A percentile compares a stretch with the other conserved stretches of the same genome.
These are phyloP conservation scores for Bubo blakistoni DNA, from an alignment of 2,113 vertebrate species.

Conservation along the genomic window DNA sequence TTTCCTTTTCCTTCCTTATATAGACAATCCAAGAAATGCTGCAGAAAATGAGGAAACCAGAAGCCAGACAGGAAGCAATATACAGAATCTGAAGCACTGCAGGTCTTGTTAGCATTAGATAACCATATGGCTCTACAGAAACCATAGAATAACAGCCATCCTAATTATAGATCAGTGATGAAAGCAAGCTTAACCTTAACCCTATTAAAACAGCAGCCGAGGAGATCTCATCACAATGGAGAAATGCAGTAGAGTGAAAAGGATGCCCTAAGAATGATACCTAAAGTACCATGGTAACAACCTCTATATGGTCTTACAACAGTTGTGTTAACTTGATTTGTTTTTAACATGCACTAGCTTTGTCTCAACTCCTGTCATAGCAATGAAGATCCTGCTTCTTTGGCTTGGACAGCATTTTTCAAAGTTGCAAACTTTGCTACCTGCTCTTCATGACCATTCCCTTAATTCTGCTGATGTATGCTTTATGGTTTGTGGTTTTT, in stretches of 20 bases:
- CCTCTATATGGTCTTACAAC: neutral
- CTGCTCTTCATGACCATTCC: neutral
- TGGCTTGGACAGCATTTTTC: neutral
- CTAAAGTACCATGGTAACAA: neutral
- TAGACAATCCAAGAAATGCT: slow-evolving; percentile 17
- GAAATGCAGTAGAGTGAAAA: neutral
- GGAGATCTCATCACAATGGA: neutral
- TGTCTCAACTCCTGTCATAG: neutral
- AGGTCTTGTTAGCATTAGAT: slow-evolving; percentile 51
- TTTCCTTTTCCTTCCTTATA: slow-evolving; percentile 52
- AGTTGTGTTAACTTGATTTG: neutral
- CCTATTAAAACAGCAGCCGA: slow-evolving; percentile 21
- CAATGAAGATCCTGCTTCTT: neutral
- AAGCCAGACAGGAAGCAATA: slow-evolving; percentile 53
- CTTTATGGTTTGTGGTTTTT: neutral
- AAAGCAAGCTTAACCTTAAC: slow-evolving; percentile 43
- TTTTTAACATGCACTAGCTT: neutral
- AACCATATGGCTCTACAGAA: slow-evolving; percentile 43
- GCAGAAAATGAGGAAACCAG: slow-evolving; percentile 59
- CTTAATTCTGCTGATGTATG: neutral
- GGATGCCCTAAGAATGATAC: neutral
- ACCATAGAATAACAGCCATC: slow-evolving; percentile 7
- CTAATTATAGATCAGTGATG: slow-evolving; percentile 55
- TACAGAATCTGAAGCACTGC: slow-evolving; percentile 21
- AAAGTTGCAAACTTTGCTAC: neutral